Conservation (phyloP, 2,113 vertebrate genomes). For the Tupaia chinensis region DNA sequence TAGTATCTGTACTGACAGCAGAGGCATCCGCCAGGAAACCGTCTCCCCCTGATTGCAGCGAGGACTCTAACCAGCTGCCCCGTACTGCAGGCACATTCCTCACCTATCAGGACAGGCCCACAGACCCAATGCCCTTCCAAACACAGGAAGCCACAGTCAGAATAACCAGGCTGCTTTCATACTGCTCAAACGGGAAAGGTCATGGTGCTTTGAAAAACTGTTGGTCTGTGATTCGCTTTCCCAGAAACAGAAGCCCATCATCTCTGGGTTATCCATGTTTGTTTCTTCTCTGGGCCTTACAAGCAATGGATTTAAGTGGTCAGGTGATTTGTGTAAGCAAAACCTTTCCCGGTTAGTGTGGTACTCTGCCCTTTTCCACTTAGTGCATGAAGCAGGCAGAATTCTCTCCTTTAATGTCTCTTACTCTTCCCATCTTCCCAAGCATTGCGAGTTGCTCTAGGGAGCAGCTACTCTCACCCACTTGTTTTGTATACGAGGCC, state of each 20-base stretch:
- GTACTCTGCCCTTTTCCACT: too few relatives aligned
- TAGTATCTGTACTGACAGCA: background rate
- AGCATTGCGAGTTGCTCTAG: too few relatives aligned
- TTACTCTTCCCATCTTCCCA: too few relatives aligned
- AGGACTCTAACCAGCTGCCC: background rate
- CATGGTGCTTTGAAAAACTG: background rate
- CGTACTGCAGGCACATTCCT: background rate
- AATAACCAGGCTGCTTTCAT: background rate
- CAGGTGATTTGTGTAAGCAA: background rate
- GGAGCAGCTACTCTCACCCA: too few relatives aligned
- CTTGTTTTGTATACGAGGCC: background rate
- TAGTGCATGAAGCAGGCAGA: too few relatives aligned
- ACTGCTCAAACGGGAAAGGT: background rate
- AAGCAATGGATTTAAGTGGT: background rate
- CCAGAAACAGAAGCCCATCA: background rate
- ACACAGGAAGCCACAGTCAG: background rate
- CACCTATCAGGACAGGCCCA: background rate
- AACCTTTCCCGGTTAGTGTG: too few relatives aligned
- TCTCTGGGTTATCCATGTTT: too few relatives aligned
- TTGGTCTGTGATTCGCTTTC: background rate
- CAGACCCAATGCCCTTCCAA: accelerated
- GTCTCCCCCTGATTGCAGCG: background rate
- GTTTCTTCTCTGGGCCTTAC: background rate
- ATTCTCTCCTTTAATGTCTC: too few relatives aligned
- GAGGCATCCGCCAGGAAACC: background rate